A percentile compares a stretch with the other conserved stretches of the same genome.
Conservation (phyloP, 2,113 vertebrate species). For the Ochotona princeps region DNA sequence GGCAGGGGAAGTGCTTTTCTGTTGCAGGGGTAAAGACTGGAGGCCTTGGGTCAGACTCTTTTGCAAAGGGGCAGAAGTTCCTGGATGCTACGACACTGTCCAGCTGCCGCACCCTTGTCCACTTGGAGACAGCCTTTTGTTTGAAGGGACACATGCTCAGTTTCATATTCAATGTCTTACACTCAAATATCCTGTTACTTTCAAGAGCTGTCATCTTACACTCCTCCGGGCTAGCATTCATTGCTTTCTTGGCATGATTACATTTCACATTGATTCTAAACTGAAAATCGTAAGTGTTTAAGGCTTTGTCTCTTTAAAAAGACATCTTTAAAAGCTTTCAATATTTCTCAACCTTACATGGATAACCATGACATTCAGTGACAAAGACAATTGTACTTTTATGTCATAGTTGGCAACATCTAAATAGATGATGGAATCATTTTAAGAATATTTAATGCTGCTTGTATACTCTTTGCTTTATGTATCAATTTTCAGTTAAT, state of each 20-base stretch:
- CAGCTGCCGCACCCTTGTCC: neutral
- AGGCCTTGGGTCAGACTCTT: neutral
- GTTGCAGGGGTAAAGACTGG: neutral
- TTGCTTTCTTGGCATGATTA: neutral
- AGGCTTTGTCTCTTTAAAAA: slow-evolving; percentile 39
- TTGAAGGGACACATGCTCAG: neutral
- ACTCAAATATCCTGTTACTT: neutral
- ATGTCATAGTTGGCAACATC: neutral
- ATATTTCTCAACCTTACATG: neutral
- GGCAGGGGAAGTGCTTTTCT: neutral
- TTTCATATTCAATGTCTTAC: neutral
- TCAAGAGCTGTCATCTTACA: neutral
- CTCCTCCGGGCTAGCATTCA: slow-evolving; percentile 7
- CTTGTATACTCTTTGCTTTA: neutral
- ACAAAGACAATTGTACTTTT: neutral
- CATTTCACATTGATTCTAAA: neutral
- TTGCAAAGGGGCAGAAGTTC: neutral
- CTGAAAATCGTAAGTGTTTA: slow-evolving; percentile 38
- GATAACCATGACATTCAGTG: neutral
- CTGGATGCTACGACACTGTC: neutral
- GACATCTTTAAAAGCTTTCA: neutral
- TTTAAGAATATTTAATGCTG: neutral
- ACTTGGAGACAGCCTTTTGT: neutral
- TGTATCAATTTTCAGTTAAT: neutral
- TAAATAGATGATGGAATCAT: neutral